These are phyloP conservation scores for Furcifer pardalis DNA, from an alignment of 2,797 vertebrate species.

Conservation along the genomic window DNA sequence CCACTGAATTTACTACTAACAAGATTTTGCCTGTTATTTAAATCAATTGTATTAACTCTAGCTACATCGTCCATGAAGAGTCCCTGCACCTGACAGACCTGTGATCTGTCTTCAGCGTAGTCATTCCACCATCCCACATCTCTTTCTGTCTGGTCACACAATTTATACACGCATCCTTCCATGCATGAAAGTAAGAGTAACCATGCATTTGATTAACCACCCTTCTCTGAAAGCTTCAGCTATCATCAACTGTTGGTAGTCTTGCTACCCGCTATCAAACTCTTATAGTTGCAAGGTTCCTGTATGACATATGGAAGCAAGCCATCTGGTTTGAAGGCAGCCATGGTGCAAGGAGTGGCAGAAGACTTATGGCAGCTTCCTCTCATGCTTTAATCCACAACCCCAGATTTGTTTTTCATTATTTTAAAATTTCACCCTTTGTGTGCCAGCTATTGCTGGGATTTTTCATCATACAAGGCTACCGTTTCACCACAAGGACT, in stretches of 20 bases:
- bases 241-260: neutral
- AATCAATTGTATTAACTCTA: neutral
- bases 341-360: neutral
- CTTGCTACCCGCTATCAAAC: too few species aligned
- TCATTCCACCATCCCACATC: too few species aligned
- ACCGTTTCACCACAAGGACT: neutral
- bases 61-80: neutral
- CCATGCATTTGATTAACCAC: neutral
- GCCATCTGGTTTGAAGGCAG: neutral
- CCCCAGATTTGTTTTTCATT: neutral
- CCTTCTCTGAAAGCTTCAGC: neutral
- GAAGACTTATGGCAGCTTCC: neutral
- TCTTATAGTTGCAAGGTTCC: too few species aligned
- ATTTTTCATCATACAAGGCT: neutral
- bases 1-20: too few species aligned
- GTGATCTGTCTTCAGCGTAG: too few species aligned
- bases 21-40: neutral
- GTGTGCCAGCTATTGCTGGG: neutral
- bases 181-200: neutral
- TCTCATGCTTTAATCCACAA: neutral
- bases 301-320: neutral
- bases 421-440: neutral
- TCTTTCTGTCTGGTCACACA: neutral
- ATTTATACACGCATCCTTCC: neutral
- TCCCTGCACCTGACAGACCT: neutral